Percentiles rank a stretch among this genome's conserved stretches.
These are phyloP conservation scores for Montipora sp. DNA, from an alignment of 64 coral and sea anemone genomes.

Conservation along the genomic window DNA sequence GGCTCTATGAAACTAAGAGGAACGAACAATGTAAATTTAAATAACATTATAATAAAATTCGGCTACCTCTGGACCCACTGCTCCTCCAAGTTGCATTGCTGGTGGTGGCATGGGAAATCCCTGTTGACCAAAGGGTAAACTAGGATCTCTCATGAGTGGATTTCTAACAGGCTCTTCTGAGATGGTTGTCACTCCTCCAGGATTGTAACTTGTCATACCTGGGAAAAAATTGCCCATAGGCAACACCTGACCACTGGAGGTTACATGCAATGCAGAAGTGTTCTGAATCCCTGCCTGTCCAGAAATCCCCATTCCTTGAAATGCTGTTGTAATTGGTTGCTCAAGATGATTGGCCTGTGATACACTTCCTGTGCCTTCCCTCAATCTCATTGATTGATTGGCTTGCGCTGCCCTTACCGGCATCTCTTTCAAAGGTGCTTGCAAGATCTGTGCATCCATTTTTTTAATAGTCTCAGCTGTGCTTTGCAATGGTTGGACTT, in stretches of 20 bases:
- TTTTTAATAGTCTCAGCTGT: not conserved
- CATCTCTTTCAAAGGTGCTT: not conserved
- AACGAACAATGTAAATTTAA: not conserved
- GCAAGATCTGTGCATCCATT: not conserved
- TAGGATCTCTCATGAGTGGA: not conserved
- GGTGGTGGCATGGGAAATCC: constrained; percentile 13
- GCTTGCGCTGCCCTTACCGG: not conserved
- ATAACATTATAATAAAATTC: not conserved
- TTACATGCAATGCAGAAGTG: not conserved
- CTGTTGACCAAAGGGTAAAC: not conserved
- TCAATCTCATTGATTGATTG: not conserved
- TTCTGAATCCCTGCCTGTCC: not conserved
- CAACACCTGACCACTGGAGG: not conserved
- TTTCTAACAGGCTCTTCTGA: not conserved
- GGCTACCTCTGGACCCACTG: constrained; percentile 3
- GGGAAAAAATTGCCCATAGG: not conserved
- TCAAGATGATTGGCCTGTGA: too few species aligned
- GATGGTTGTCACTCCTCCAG: not conserved
- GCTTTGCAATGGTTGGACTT: not conserved
- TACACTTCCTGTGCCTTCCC: not conserved
- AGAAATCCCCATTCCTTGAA: not conserved
- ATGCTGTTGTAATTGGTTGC: not conserved
- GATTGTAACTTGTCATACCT: not conserved
- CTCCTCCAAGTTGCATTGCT: not conserved
- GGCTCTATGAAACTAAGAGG: too few species aligned